These are phyloP conservation scores for Chelmon rostratus DNA, from an alignment of 2,797 vertebrate species.

Conservation along the genomic window DNA sequence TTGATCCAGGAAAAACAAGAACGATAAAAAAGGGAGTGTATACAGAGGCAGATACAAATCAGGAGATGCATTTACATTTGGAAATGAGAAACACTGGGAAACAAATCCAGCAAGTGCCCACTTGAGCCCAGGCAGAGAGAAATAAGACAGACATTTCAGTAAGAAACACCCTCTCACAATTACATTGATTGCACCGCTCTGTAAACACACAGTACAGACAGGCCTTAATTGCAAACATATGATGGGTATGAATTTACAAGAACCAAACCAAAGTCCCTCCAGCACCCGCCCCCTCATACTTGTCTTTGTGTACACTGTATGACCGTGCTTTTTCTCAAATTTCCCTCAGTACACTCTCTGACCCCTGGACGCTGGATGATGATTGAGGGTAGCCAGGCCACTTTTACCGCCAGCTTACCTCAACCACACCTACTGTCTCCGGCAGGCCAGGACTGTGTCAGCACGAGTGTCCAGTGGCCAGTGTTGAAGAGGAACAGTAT, in stretches of 20 bases:
- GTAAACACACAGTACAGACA: constrained; percentile 84
- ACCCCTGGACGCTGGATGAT: constrained; percentile 49
- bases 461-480: background rate
- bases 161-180: constrained; percentile 82
- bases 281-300: constrained; percentile 58
- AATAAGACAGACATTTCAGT: constrained; percentile 74
- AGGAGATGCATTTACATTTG: constrained; percentile 76
- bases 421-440: constrained; percentile 45
- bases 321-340: constrained; percentile 62
- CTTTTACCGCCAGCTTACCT: constrained; percentile 43
- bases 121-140: constrained; percentile 77
- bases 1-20: constrained; percentile 74
- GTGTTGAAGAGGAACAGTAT: background rate
- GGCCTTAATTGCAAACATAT: constrained; percentile 85
- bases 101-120: constrained; percentile 74
- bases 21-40: constrained; percentile 64
- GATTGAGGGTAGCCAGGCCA: constrained; percentile 60
- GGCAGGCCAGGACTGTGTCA: background rate
- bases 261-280: constrained; percentile 72
- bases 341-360: constrained; percentile 66
- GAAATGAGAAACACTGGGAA: constrained; percentile 79
- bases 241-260: constrained; percentile 78
- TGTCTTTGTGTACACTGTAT: constrained; percentile 66
- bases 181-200: constrained; percentile 83
- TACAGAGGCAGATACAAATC: constrained; percentile 76